Evolutionary conservation across 2,888 invertebrate species (phyloP), one percentile per base, ranked within the genome.

Genomic region (Tetrapedia diversipes): DNA sequence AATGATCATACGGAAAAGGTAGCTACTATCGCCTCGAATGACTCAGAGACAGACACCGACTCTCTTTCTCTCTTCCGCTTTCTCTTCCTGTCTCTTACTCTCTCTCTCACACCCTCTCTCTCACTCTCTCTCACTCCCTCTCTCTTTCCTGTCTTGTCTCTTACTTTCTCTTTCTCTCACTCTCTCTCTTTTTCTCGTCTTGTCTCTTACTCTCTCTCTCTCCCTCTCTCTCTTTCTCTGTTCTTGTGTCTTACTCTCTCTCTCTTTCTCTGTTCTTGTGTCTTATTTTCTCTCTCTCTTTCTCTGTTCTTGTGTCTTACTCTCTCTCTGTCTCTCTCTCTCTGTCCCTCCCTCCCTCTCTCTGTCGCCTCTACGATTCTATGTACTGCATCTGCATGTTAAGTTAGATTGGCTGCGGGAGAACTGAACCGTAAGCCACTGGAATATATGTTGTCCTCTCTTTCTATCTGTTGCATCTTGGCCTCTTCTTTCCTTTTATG

Each of bases 331-430:
- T 32, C 43, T 57, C 53, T 45, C 51, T 54, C 45, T 60, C 43
- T 19, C 57, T 56, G 37, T 56, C 67, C 54, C 41, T 61, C 47
- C 54, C 43, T 66, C 45, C 43, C 47, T 64, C 53, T n/a, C 63
- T 60, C 49, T 60, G 61, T 51, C 47, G 72, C 73, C 60, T 77
- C 75, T 81, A 83, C 83, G 81, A 85, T 87, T 85, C 81, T 79
- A 81, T 79, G 84, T 87, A 87, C 79, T 79, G 83, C 85, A 87
- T 87, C 86, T 87, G 87, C 86, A 86, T 86, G 86, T 87, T 84
- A 85, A 88, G 85, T 87, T 87, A 83, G 85, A 87, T 88, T 87
- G 86, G 85, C 85, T 87, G 78, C 49, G 83, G 53, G 84, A 82
- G 86, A 87, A 87, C 82, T 82, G 87, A 87, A 86, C 84, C 87